Conservation (phyloP, 2,113 vertebrate genomes). For the Gadus chalcogrammus region DNA sequence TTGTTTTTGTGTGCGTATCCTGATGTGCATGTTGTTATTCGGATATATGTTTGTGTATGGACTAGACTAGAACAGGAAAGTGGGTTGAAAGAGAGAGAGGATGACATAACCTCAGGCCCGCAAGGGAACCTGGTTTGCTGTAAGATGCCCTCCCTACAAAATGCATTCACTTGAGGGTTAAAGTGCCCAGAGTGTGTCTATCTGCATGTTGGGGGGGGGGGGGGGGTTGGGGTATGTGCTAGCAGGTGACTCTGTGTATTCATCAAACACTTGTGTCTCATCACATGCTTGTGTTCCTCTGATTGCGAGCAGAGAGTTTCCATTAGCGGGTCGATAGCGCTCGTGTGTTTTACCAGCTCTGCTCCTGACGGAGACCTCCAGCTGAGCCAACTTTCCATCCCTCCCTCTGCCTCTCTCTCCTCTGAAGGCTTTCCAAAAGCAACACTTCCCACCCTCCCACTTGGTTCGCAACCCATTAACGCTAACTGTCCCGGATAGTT, state of each 20-base stretch:
- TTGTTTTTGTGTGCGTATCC: too few species aligned
- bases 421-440: conserved; percentile 65
- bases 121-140: background rate
- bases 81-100: background rate
- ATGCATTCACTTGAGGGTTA: background rate
- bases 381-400: conserved; percentile 37
- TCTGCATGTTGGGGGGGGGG: background rate
- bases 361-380: conserved; percentile 48
- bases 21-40: too few species aligned
- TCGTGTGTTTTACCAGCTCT: conserved; percentile 48
- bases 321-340: conserved; percentile 44
- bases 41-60: too few species aligned
- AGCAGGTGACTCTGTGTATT: too few species aligned
- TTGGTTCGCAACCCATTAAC: conserved; percentile 73
- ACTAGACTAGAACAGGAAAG: background rate
- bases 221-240: too few species aligned
- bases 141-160: too few species aligned
- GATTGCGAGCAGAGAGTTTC: conserved; percentile 9
- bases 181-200: background rate
- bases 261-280: too few species aligned
- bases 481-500: conserved; percentile 48
- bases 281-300: too few species aligned
- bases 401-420: conserved; percentile 11
- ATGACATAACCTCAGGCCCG: background rate
- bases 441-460: conserved; percentile 53